Base-by-base conservation (phyloP, 2,113 vertebrate genomes). In the Lamprotornis superbus region DNA sequence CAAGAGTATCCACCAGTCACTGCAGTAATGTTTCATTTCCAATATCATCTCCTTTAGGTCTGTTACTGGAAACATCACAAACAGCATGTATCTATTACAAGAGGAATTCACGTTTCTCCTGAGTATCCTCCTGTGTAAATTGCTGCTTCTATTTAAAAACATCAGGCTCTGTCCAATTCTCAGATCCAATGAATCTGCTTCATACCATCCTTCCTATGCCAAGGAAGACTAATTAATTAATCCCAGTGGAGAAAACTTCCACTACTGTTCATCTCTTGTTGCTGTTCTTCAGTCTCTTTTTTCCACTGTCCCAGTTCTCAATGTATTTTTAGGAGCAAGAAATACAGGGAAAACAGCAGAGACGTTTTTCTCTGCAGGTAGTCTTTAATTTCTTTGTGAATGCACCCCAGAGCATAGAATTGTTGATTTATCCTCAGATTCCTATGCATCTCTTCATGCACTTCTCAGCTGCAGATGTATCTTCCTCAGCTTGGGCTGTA, bases 221-320 rank as follows among this genome's bases (percentile, higher is more conserved):
- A 90, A 74, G 23, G 39, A 94, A 81, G 59, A 94, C 75, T 96
- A 95, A 95, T 93, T 97, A 96, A 95, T 92, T 96, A 96, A 95
- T 93, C 85, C 88, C 93, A 60, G 35, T 27, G 69, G 93, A 94
- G 71, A 83, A 92, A 90, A 86, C 22, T 88, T 96, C 46, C 49
- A 46, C 42, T 60, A 59, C 35, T 0, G 1, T 81, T 88, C 39
- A 74, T 80, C 19, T 94, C 70, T 57, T 88, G n/a, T 40, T 85
- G n/a, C 16, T 60, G 30, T 64, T 95, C 42, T 59, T 88, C 31
- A 75, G 20, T 56, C n/a, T 93, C 63, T 91, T 83, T 91, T 68
- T 94, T 57, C 47, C 9, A 2, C 52, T 74, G 44, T 78, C 61
- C 60, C 68, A 94, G n/a, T 93, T 92, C 79, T 78, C 0, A 0